These are phyloP conservation scores for Melanotaenia trifasciata DNA, from an alignment of 2,797 vertebrate genomes.

Conservation along the genomic window DNA sequence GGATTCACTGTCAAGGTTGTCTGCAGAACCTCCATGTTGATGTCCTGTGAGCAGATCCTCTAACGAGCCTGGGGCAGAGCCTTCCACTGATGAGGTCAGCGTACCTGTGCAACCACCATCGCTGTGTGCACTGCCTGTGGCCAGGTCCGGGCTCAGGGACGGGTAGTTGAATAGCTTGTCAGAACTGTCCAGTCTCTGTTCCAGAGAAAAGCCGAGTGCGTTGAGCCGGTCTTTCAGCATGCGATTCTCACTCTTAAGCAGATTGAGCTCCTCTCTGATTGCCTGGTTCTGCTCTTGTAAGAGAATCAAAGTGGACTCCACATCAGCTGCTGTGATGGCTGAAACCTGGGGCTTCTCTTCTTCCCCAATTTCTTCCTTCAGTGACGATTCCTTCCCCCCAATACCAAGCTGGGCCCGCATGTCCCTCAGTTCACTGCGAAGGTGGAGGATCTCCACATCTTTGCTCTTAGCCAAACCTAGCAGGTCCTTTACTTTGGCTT, in stretches of 20 bases:
- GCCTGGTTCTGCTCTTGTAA: constrained; percentile 94
- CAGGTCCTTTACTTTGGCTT: constrained; percentile 93
- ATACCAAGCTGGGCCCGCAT: constrained; percentile 92
- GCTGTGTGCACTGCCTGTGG: constrained; percentile 85
- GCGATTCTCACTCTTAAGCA: constrained; percentile 95
- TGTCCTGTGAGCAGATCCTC: constrained; percentile 93
- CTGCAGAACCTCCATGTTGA: constrained; percentile 91
- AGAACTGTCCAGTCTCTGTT: constrained; percentile 90
- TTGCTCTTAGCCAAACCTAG: constrained; percentile 92
- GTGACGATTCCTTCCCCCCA: constrained; percentile 66
- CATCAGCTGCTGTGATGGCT: constrained; percentile 87
- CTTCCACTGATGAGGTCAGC: constrained; percentile 91
- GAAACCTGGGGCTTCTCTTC: constrained; percentile 83
- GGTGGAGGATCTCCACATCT: constrained; percentile 93
- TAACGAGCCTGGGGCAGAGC: constrained; percentile 93
- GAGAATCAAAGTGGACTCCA: constrained; percentile 91
- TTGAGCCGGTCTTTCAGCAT: constrained; percentile 97
- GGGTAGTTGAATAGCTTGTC: constrained; percentile 91
- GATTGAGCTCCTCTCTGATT: constrained; percentile 93
- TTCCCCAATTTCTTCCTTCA: constrained; percentile 58
- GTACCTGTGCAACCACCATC: constrained; percentile 87
- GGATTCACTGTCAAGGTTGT: constrained; percentile 96
- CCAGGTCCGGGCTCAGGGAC: constrained; percentile 89
- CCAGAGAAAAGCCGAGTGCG: constrained; percentile 94
- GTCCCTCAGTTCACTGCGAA: constrained; percentile 90